Base-by-base conservation (phyloP, 1,140 invertebrate species). In the Sipha flava region DNA sequence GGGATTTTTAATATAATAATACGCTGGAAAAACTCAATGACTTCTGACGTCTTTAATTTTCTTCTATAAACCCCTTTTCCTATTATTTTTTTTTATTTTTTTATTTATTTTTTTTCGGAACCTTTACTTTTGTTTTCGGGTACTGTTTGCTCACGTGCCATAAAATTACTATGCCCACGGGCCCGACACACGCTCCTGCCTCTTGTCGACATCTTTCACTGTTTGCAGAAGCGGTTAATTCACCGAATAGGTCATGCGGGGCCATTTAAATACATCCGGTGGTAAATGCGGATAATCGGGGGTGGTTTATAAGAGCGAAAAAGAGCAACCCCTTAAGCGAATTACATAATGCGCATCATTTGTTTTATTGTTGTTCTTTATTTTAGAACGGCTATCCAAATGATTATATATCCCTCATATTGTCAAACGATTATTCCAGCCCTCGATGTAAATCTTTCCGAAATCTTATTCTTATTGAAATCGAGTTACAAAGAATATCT, bases 221-320 rank as follows among this genome's bases (percentile, higher is more conserved):
- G 62, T 73, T 34, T 73, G 29, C 21, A n/a, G 21, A 29, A 34
- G 31, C 49, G 72, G 72, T 75, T 75, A 52, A 75, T 75, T 75
- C 31, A n/a, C 49, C 72, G 18, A 75, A 75, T 75, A 75, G 72
- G 72, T 75, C 72, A 75, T 54, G 31, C 72, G 72, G 72, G 72
- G 72, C 72, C 49, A 57, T 75, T 75, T 75, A 75, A 54, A 75
- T 37, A 37, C 72, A 31, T 52, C 70, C 45, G 70, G 47, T 73
- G 26, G 47, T 73, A 73, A 73, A 73, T 34, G 37, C 49, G 72
- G 45, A 75, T 75, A 54, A 75, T 75, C 72, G 47, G 9, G 47
- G 72, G 31, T 49, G 31, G 47, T 49, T 52, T 73, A n/a, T n/a
- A 49, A 73, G 62, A 66, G 62, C 10, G 34, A 66, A 49, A 57